Base-by-base conservation (phyloP, 2,888 invertebrate species). In the Drosophila tripunctata region DNA sequence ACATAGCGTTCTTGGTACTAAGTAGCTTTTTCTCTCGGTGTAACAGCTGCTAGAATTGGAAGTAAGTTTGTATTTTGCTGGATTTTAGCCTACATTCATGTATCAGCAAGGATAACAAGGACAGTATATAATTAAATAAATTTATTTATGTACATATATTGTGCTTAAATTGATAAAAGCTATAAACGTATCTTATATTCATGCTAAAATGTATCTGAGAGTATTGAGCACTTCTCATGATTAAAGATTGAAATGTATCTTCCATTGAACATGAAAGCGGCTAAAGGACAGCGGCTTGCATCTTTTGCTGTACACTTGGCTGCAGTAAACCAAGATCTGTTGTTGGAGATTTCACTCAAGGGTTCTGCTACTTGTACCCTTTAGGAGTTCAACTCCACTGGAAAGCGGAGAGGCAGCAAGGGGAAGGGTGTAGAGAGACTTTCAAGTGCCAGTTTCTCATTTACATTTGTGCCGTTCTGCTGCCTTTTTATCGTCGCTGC, bases 361-460 rank as follows among this genome's bases (percentile, higher is more conserved):
- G 70, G 50, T 69, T 69, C 56, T 47, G n/a, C 51, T 14, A 35
- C 38, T 36, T 36, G 33, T 24, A 55, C 41, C 50, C 56, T 36
- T 24, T 12, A 27, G 27, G 10, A 10, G 27, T 27, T n/a, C n/a
- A n/a, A n/a, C n/a, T n/a, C n/a, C n/a, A n/a, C n/a, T n/a, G n/a
- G 10, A 4, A 3, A 10, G 4, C 2, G 27, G 10, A 7, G 4
- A 8, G 27, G 10, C 4, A 10, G 24, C 8, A 4, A 10, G 15
- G 35, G 5, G 48, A 12, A 63, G 41, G 4, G 22, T 15, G 8
- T 15, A 36, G 12, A 63, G 47, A 55, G 75, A 65, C 78, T 73
- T 84, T 88, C 82, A 87, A 90, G 90, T 89, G 89, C 78, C 57
- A 72, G 78, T 71, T 61, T 84, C 62, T 27, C 72, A 70, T 71